Percentiles rank a stretch among this genome's conserved stretches.
phyloP scores from a whole-genome alignment of 2,113 vertebrate species.

The Nesospiza acunhae region DNA sequence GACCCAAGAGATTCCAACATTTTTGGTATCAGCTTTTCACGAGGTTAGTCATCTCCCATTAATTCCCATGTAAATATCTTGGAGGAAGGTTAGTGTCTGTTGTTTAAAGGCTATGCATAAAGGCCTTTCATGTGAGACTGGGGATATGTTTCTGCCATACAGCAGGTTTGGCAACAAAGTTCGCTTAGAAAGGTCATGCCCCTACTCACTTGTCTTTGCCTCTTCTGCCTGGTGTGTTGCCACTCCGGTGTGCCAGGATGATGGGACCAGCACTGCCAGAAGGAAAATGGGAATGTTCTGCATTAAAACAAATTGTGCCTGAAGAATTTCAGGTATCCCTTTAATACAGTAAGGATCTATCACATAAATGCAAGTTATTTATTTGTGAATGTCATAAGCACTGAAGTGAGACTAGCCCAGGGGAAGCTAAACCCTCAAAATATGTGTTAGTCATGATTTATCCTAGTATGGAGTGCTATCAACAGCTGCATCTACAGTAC shows the following conservation, averaged over 20 bases:
- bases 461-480: background rate
- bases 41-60: constrained; percentile 18
- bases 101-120: background rate
- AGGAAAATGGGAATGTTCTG: background rate
- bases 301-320: background rate
- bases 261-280: background rate
- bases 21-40: constrained; percentile 22
- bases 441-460: background rate
- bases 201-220: background rate
- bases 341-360: background rate
- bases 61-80: constrained; percentile 40
- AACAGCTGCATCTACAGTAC: background rate
- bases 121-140: background rate
- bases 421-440: background rate
- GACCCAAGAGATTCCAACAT: constrained; percentile 4
- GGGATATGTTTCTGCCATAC: background rate
- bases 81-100: background rate
- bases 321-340: background rate
- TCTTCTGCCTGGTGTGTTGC: background rate
- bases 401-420: background rate
- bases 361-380: background rate
- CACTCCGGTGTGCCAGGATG: background rate
- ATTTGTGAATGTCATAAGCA: background rate
- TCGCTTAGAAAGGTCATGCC: background rate
- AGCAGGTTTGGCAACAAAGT: background rate